Evolutionary conservation across 1,140 invertebrate genomes (phyloP).

Genomic region (Microplitis mediator): DNA sequence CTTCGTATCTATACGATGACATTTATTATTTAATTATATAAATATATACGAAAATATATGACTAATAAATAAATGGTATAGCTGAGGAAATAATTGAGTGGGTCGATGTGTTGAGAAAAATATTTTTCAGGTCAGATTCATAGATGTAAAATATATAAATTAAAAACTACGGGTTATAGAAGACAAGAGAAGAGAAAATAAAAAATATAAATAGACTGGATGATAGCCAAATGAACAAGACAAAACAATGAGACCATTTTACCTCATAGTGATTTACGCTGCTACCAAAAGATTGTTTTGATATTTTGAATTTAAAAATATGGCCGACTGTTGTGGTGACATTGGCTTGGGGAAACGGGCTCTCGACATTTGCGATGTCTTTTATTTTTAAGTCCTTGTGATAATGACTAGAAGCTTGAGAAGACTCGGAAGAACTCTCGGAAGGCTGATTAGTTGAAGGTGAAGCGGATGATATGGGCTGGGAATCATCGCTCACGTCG

Average conservation of each 20-base stretch:
- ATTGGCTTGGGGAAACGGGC: conserved; percentile 55
- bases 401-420: no score
- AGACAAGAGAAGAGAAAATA: neutral
- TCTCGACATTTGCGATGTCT: conserved; percentile 41
- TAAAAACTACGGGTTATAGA: neutral
- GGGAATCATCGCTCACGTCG: conserved; percentile 47
- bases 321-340: conserved; percentile 55
- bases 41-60: neutral
- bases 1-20: conserved; percentile 37
- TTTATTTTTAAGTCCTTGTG: neutral
- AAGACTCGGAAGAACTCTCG: neutral
- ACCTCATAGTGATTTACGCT: conserved; percentile 59
- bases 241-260: conserved; percentile 7
- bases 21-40: neutral
- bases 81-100: neutral
- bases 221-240: neutral
- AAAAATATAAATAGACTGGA: neutral
- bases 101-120: neutral
- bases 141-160: neutral
- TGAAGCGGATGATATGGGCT: no score
- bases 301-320: conserved; percentile 58
- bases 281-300: conserved; percentile 58
- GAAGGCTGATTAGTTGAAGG: neutral
- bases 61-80: conserved; percentile 1
- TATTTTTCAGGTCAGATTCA: no score